Evolutionary conservation across 53 echinoderm and acorn worm species (phyloP).

Genomic region (Pentamera pediparva): DNA sequence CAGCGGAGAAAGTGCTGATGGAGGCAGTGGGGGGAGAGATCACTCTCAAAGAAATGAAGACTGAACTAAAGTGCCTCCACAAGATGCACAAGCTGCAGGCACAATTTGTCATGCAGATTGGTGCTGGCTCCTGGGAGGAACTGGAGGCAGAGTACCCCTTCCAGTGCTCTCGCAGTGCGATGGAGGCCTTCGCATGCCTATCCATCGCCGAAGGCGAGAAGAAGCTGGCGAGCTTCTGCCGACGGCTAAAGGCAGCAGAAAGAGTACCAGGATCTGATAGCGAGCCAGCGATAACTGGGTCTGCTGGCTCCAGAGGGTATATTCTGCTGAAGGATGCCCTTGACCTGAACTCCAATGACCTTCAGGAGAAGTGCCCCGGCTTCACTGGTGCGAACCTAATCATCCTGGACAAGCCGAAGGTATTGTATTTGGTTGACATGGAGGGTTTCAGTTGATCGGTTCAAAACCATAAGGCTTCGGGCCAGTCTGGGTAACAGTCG

Average conservation of each 20-base stretch:
- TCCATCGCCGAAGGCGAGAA: no score
- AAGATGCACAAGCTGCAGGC: neutral
- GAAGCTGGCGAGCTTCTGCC: neutral
- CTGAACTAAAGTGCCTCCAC: no score
- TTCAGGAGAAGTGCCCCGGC: neutral
- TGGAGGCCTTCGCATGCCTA: no score
- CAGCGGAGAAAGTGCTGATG: no score
- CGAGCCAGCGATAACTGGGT: neutral
- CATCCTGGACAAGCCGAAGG: conserved; percentile 7
- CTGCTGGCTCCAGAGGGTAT: neutral
- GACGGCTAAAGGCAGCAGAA: neutral
- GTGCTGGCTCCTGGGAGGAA: neutral
- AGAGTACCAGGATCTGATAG: neutral
- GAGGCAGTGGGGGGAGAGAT: no score
- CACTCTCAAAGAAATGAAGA: no score
- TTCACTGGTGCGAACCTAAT: neutral
- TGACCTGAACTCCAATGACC: neutral
- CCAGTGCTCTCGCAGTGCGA: neutral
- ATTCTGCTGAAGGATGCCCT: neutral
- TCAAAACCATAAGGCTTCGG: neutral
- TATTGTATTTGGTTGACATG: neutral
- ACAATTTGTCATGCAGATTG: no score
- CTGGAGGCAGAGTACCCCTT: neutral
- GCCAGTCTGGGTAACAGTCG: no score
- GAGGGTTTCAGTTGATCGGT: neutral